Evolutionary conservation across 2,888 invertebrate species (phyloP).

Genomic region (Mesorhabditis sp.): DNA sequence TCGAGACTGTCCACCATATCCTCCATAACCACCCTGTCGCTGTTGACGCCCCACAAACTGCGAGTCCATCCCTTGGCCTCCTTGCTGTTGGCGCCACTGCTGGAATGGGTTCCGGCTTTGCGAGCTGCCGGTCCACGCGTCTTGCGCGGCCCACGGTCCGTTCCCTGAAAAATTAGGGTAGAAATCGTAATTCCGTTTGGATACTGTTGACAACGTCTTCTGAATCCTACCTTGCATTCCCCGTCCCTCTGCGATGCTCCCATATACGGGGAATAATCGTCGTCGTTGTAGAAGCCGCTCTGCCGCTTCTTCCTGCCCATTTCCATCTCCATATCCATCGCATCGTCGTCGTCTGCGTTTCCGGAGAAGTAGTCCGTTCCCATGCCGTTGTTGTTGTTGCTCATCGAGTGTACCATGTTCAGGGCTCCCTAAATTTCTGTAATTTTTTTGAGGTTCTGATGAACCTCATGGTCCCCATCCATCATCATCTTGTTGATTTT

Average conservation of each 20-base stretch:
- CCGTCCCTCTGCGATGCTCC: not conserved
- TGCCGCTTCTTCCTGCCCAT: not conserved
- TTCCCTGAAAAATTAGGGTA: not conserved
- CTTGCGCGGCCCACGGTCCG: not conserved
- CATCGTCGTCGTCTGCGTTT: not conserved
- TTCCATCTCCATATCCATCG: not conserved
- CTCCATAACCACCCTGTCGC: not conserved
- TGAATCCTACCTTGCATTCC: too few species aligned
- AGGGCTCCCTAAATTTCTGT: not conserved
- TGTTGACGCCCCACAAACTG: not conserved
- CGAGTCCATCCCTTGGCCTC: not conserved
- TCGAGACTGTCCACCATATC: too few species aligned
- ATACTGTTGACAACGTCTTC: not conserved
- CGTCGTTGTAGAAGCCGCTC: not conserved
- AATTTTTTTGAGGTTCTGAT: not conserved
- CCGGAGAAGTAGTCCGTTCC: too few species aligned
- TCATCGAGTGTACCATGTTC: not conserved
- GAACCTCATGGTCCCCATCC: not conserved
- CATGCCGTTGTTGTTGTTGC: too few species aligned
- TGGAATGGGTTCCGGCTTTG: conserved; percentile 3
- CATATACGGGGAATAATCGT: not conserved
- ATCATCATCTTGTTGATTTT: not conserved
- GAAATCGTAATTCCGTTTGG: not conserved
- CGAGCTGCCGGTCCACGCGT: not conserved
- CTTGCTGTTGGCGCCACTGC: not conserved